Evolutionary conservation across 2,113 vertebrate genomes (phyloP).

Genomic region (Notothenia rossii): DNA sequence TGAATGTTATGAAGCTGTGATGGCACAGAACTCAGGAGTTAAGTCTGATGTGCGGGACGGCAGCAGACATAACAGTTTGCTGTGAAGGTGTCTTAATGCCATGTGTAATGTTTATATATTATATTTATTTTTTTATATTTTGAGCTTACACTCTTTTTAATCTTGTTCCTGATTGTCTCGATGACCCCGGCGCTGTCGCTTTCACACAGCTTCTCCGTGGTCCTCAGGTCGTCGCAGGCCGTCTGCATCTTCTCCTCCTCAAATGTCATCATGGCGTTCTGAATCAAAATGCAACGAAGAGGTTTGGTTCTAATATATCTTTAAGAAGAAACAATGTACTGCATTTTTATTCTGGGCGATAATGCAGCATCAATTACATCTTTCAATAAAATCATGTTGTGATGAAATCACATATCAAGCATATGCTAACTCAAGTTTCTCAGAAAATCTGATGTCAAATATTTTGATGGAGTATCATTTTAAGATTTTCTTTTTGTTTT

Average conservation of each 20-base stretch:
- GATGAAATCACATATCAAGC: no score
- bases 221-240: slow-evolving; percentile 96
- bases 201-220: slow-evolving; percentile 97
- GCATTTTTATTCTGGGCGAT: not conserved
- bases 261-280: slow-evolving; percentile 99
- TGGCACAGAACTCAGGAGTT: no score
- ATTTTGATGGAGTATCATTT: no score
- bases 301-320: not conserved
- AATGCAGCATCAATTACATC: no score
- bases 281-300: slow-evolving; percentile 4
- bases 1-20: no score
- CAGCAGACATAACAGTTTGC: no score
- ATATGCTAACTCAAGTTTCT: no score
- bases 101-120: not conserved
- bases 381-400: no score
- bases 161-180: slow-evolving; percentile 98
- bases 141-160: slow-evolving; percentile 95
- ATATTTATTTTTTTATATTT: not conserved
- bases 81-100: no score
- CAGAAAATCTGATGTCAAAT: no score
- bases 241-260: slow-evolving; percentile 99
- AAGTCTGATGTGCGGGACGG: no score
- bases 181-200: slow-evolving; percentile 95
- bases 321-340: not conserved
- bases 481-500: no score